Evolutionary conservation across 2,113 vertebrate genomes (phyloP), one percentile per base, ranked within the genome.

Genomic region (Porphyrio hochstetteri): DNA sequence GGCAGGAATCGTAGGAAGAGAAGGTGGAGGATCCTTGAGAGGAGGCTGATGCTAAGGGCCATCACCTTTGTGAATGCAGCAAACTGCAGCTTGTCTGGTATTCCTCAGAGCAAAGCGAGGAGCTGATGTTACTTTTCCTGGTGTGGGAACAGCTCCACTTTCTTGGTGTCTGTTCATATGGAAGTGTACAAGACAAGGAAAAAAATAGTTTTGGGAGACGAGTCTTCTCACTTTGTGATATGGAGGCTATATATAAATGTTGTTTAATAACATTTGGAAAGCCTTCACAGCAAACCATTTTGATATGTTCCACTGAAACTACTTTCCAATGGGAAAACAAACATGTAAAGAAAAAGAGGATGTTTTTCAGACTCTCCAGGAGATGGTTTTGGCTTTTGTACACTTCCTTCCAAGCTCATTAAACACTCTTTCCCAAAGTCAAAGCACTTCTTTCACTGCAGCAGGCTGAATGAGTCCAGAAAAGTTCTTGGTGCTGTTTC

Each of bases 321-420:
- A 44, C 40, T 95, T 95, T 90, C 88, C 60, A 91, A 24, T 65
- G 46, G 77, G 25, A 52, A 93, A 93, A 64, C 20, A 92, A 86
- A 76, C 46, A 40, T 6, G 14, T 68, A 53, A 75, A 83, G 31
- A 77, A 78, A 83, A 87, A 74, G 50, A 68, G 24, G 29, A 76
- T 75, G 69, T 55, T 91, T 94, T 83, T 82, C 69, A n/a, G n/a
- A 56, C 31, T 77, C 55, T 89, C 38, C 53, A 85, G 48, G 42
- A 92, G 59, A 81, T 76, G 38, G 28, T 95, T 94, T 88, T 85
- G 10, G 40, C 86, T 77, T 93, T 68, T n/a, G 19, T 77, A 23
- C 17, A 16, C 33, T 93, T 94, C 27, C 31, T 93, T 88, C 64
- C 57, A 92, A 69, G 69, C 17, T 55, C 9, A 20, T 72, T 90